phyloP scores from a whole-genome alignment of 2,888 invertebrate genomes.

The Oxyteleia sp. region DNA sequence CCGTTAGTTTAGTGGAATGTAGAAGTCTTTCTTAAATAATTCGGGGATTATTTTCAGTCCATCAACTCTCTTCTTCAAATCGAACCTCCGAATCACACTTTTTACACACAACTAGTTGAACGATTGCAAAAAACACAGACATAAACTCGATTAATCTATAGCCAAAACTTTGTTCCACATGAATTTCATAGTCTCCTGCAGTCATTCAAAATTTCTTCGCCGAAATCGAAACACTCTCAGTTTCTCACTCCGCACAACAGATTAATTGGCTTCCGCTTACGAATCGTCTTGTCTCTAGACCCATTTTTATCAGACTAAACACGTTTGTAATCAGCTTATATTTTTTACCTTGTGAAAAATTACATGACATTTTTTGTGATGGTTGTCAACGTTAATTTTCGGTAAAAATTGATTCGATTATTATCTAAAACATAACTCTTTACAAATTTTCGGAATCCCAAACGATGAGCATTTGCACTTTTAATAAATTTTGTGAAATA shows the following conservation, averaged over 20 bases:
- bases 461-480: too few species aligned
- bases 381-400: too few species aligned
- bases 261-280: constrained; percentile 14
- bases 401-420: too few species aligned
- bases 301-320: constrained; percentile 11
- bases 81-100: constrained; percentile 66
- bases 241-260: constrained; percentile 12
- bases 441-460: too few species aligned
- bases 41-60: too few species aligned
- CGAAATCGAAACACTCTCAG: constrained; percentile 17
- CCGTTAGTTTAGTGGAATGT: too few species aligned
- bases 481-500: too few species aligned
- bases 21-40: too few species aligned
- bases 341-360: too few species aligned
- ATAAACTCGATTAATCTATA: constrained; percentile 13
- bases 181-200: constrained; percentile 6
- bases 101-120: constrained; percentile 70
- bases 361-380: too few species aligned
- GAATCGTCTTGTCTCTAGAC: constrained; percentile 1
- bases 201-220: constrained; percentile 27
- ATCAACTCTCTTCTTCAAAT: constrained; percentile 67
- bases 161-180: constrained; percentile 10
- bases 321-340: too few species aligned
- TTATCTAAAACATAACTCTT: too few species aligned
- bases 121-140: constrained; percentile 66